A percentile compares a stretch with the other conserved stretches of the same genome.
These are phyloP conservation scores for Thripadectes ignobilis DNA, from an alignment of 2,797 vertebrate species.

Conservation along the genomic window DNA sequence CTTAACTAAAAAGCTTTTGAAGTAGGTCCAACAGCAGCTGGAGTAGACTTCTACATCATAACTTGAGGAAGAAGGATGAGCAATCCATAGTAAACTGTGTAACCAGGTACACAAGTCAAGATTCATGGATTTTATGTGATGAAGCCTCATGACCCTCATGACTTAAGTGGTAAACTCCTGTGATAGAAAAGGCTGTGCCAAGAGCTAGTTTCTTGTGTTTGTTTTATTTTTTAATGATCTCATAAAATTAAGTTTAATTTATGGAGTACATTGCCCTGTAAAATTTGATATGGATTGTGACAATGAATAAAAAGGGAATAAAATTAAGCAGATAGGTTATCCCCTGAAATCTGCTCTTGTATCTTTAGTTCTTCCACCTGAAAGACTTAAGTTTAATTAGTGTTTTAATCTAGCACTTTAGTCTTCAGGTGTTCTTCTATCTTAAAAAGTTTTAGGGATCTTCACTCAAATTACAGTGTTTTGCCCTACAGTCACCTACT, in stretches of 20 bases:
- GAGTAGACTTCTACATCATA: neutral
- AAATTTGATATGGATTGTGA: neutral
- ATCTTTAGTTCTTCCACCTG: neutral
- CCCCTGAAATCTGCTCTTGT: neutral
- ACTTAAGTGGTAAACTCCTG: neutral
- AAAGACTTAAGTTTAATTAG: neutral
- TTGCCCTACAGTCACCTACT: neutral
- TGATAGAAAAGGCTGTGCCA: neutral
- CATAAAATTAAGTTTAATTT: neutral
- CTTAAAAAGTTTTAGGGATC: neutral
- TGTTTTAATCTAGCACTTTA: neutral
- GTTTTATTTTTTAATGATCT: neutral
- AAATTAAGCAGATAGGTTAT: neutral
- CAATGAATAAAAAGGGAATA: neutral
- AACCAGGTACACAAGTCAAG: neutral
- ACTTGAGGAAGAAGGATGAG: neutral
- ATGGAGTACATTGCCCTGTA: neutral
- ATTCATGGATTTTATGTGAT: neutral
- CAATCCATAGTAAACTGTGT: neutral
- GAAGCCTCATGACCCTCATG: neutral
- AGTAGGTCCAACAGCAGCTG: neutral
- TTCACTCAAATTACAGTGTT: neutral
- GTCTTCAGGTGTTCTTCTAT: neutral
- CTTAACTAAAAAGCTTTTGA: neutral
- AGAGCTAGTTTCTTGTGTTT: rapidly evolving